These are phyloP conservation scores for Melanostoma scalare DNA, from an alignment of 2,888 invertebrate genomes.

Conservation along the genomic window DNA sequence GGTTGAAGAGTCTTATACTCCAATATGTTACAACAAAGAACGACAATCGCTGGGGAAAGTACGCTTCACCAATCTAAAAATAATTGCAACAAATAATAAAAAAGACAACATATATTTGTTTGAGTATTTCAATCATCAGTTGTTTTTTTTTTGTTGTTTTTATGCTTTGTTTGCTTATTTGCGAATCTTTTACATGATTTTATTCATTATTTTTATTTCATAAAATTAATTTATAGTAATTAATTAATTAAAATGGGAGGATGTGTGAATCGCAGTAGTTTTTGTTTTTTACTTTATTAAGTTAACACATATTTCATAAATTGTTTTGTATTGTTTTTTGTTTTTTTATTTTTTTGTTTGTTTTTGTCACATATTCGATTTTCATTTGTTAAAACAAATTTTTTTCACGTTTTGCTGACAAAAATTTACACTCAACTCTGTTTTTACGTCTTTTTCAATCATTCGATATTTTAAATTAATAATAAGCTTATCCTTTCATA, in stretches of 20 bases:
- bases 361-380: constrained; percentile 23
- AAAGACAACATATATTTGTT: constrained; percentile 52
- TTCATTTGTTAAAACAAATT: constrained; percentile 15
- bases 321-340: background rate
- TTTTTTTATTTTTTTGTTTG: constrained; percentile 14
- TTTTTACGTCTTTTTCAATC: constrained; percentile 33
- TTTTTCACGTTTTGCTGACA: constrained; percentile 31
- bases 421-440: constrained; percentile 21
- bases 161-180: constrained; percentile 44
- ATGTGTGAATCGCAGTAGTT: constrained; percentile 56
- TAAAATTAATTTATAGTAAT: constrained; percentile 61
- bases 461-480: constrained; percentile 64
- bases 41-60: no score
- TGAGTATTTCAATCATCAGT: constrained; percentile 72
- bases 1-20: no score
- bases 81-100: constrained; percentile 32
- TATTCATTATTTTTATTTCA: constrained; percentile 34
- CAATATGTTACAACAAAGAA: no score
- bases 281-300: constrained; percentile 22
- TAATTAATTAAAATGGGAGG: constrained; percentile 64
- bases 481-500: constrained; percentile 62
- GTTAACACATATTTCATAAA: constrained; percentile 29
- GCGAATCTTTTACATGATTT: constrained; percentile 47
- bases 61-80: background rate
- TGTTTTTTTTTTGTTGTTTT: constrained; percentile 48